Percentiles rank a stretch among this genome's conserved stretches.
Evolutionary conservation across 2,113 vertebrate genomes (phyloP).

Genomic region (Formicarius rufipectus): DNA sequence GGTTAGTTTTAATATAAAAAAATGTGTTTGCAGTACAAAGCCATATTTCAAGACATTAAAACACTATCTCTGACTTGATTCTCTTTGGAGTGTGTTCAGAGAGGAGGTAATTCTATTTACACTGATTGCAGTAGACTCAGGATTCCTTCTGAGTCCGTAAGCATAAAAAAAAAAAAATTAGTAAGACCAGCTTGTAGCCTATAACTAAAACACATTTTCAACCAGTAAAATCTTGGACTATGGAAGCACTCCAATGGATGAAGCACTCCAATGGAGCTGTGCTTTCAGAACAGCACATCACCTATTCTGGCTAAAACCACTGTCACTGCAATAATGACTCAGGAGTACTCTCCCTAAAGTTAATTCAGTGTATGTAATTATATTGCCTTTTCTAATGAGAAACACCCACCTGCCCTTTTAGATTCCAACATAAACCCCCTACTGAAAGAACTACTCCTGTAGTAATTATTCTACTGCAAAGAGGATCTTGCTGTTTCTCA

Average conservation of each 20-base stretch:
- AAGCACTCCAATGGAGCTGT: neutral
- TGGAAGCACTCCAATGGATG: neutral
- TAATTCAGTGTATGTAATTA: neutral
- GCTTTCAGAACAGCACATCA: neutral
- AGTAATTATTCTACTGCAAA: neutral
- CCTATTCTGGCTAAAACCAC: neutral
- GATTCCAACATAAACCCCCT: neutral
- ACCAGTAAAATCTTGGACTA: neutral
- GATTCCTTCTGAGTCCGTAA: neutral
- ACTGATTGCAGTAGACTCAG: neutral
- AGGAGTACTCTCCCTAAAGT: neutral
- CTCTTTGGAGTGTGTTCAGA: neutral
- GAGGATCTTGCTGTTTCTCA: neutral
- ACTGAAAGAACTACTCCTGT: neutral
- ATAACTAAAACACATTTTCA: neutral
- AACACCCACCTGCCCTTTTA: neutral
- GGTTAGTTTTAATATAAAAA: neutral
- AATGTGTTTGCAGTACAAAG: neutral
- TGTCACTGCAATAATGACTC: neutral
- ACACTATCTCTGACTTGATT: neutral
- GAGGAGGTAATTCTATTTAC: neutral
- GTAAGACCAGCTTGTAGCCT: neutral
- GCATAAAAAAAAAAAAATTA: neutral
- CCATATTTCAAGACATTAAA: neutral
- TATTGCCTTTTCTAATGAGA: neutral